Evolutionary conservation across 2,888 invertebrate species (phyloP).

Genomic region (Chaitophorus viminalis): DNA sequence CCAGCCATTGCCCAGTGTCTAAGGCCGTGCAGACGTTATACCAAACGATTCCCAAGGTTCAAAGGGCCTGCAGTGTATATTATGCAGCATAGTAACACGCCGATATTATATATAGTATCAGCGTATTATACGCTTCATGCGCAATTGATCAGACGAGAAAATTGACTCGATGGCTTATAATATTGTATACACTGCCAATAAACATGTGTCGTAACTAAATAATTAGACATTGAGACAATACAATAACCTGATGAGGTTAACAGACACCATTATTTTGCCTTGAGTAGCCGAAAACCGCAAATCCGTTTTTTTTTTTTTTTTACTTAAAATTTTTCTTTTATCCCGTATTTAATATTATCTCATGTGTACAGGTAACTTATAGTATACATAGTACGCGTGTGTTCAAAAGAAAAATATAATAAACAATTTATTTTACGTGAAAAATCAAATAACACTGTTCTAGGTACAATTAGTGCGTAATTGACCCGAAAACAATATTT

Average conservation of each 20-base stretch:
- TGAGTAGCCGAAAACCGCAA: constrained; percentile 14
- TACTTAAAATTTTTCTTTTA: not conserved
- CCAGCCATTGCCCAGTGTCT: not conserved
- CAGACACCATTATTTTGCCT: constrained; percentile 2
- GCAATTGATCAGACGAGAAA: constrained; percentile 38
- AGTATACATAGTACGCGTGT: not conserved
- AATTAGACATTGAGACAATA: constrained; percentile 56
- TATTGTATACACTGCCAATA: not conserved
- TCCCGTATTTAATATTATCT: not conserved
- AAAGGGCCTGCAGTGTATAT: constrained; percentile 2
- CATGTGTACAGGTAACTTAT: not conserved
- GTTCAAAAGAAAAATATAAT: not conserved
- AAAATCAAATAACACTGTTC: not conserved
- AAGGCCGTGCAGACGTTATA: constrained; percentile 25
- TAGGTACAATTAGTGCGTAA: not conserved
- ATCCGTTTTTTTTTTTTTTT: not conserved
- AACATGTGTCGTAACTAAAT: constrained; percentile 55
- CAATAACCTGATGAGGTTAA: constrained; percentile 52
- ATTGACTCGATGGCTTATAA: constrained; percentile 20
- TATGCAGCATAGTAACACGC: not conserved
- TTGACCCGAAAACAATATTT: constrained; percentile 21
- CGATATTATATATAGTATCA: not conserved
- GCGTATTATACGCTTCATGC: constrained; percentile 55
- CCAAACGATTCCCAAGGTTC: constrained; percentile 51
- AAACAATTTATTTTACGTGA: not conserved